Evolutionary conservation across 1,140 invertebrate genomes (phyloP), one percentile per base, ranked within the genome.

Genomic region (Aphidius ervi): DNA sequence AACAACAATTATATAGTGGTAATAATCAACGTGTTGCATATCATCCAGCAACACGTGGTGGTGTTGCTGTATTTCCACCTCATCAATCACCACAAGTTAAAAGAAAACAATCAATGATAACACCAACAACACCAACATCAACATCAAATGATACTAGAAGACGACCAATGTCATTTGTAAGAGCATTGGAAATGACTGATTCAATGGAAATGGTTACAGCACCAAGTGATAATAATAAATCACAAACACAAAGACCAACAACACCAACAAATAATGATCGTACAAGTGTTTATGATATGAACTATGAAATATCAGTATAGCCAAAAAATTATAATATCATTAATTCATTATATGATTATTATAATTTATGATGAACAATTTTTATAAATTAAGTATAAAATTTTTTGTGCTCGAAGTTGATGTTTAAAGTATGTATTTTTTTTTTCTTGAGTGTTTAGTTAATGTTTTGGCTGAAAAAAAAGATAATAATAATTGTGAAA

Each of bases 301-400:
- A 94, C 81, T 96, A 96, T 79, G 94, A 97, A 80, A 96, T 95
- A 79, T 95, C 93, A 59, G 93, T 96, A 81, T 88, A 85, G 82
- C 78, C 72, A 31, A 31, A 31, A 31, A 31, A 31, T 31, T 31
- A 31, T 31, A 31, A 31, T 31, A 31, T 31, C 23, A 31, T 31
- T 3, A 3, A 31, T 1, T 31, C 23, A 31, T 31, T 31, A 31
- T 4, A 3, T 31, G 23, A 4, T 31, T 31, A 31, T 31, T 31
- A 16, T 16, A 31, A 31, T 31, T 31, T 31, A 31, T 48, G 58
- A 63, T 63, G 39, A 46, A 40, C 23, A 31, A 31, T 31, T 31
- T 31, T 31, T 31, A 31, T 31, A 31, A 31, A 31, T 31, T 31
- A 31, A 31, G 23, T 31, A 31, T 31, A 31, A 31, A 31, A 16